These are phyloP conservation scores for Connochaetes taurinus DNA, from an alignment of 2,113 vertebrate species.

Conservation along the genomic window DNA sequence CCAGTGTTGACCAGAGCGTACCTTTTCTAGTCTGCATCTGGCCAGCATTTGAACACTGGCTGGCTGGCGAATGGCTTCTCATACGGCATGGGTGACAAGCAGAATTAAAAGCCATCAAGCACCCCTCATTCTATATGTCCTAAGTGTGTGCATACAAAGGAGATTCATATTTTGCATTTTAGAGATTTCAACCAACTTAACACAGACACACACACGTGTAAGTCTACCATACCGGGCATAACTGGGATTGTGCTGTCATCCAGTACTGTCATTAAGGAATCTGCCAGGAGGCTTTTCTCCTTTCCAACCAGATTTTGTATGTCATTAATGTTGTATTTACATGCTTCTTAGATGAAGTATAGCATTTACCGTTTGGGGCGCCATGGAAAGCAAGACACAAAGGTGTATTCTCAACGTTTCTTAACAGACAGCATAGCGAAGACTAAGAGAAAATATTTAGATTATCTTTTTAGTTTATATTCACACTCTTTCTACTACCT, in stretches of 20 bases:
- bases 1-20: background rate
- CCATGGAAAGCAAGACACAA: background rate
- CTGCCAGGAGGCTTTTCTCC: background rate
- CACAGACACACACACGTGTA: background rate
- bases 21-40: background rate
- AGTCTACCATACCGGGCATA: accelerated
- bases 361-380: background rate
- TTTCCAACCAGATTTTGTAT: background rate
- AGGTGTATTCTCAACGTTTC: background rate
- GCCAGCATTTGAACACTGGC: background rate
- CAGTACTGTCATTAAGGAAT: background rate
- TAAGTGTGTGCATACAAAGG: background rate
- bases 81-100: background rate
- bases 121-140: background rate
- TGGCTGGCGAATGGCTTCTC: background rate
- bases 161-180: background rate
- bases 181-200: background rate
- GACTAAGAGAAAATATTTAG: background rate
- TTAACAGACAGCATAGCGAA: background rate
- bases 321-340: background rate
- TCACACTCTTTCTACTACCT: background rate
- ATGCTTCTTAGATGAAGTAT: background rate
- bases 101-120: background rate
- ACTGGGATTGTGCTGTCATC: accelerated
- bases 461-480: background rate